Base-by-base conservation (phyloP, 2,113 vertebrate species). In the Procavia capensis region DNA sequence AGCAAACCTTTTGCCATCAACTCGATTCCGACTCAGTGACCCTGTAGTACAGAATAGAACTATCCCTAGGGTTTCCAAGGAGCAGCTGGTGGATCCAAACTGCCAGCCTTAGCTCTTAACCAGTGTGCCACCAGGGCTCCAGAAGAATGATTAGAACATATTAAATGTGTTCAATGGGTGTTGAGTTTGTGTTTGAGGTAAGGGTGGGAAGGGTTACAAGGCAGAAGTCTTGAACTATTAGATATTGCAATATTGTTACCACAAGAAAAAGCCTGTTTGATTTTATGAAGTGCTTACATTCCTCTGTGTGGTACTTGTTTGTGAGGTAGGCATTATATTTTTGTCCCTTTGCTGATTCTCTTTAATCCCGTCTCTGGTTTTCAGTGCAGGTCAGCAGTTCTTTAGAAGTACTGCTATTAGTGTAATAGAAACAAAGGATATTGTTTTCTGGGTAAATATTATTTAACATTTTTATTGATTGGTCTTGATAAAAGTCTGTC, bases 381-480 rank as follows among this genome's bases (percentile, higher is more conserved):
- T 93, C 54, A 72, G 9, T 66, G n/a, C 2, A 54, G 25, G 29
- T 66, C 47, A 80, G 22, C 90, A 88, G 14, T 75, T 96, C 76
- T 86, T 94, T 88, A 84, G 94, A 92, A 70, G 9, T 80, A 50
- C 47, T 94, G 9, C 78, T 85, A 1, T 94, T 91, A 84, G n/a
- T 88, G 54, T 9, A 83, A 3, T 66, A 54, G 85, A 92, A 88
- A 92, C 81, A 94, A 90, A 93, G 41, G 20, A 85, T 68, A 83
- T 63, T 43, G 31, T 90, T 95, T 88, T 85, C 45, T 92, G 59
- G 75, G 43, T 79, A 95, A 41, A 57, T 88, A 92, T 96, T 75
- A 78, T 75, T 91, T 82, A 72, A 16, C 43, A 76, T 2, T 95
- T 88, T 88, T 91, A 90, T 57, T 88, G 75, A 91, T 87, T 93